Evolutionary conservation across 2,888 invertebrate species (phyloP).

Genomic region (Harpalus rufipes): DNA sequence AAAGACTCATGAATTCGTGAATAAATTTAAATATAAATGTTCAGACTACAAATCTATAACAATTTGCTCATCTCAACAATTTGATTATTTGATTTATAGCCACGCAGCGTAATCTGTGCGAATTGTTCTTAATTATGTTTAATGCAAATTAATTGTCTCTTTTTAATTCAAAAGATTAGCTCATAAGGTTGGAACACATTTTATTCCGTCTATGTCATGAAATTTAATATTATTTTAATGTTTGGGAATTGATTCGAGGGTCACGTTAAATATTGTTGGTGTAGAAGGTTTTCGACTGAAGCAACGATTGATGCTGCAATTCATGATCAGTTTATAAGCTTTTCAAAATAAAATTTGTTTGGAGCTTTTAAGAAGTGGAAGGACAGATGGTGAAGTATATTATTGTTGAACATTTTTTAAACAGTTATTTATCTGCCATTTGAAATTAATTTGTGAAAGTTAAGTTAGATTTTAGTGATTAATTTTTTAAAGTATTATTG

Average conservation of each 20-base stretch:
- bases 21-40: conserved; percentile 29
- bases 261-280: no score
- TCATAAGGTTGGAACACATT: conserved; percentile 15
- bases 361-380: no score
- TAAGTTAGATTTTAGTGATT: no score
- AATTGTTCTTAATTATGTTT: conserved; percentile 46
- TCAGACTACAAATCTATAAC: conserved; percentile 17
- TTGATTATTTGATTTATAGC: conserved; percentile 35
- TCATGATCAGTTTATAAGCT: no score
- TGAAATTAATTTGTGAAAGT: no score
- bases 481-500: no score
- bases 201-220: conserved; percentile 13
- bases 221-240: neutral
- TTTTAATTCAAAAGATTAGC: conserved; percentile 50
- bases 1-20: conserved; percentile 19
- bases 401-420: no score
- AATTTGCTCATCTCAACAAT: conserved; percentile 18
- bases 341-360: no score
- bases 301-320: no score
- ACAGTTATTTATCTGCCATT: no score
- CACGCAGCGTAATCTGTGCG: conserved; percentile 41
- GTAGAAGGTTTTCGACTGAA: no score
- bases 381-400: no score
- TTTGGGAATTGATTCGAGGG: neutral
- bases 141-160: conserved; percentile 50